Base-by-base conservation (phyloP, 2,888 invertebrate species). In the Oscheius sp. region DNA sequence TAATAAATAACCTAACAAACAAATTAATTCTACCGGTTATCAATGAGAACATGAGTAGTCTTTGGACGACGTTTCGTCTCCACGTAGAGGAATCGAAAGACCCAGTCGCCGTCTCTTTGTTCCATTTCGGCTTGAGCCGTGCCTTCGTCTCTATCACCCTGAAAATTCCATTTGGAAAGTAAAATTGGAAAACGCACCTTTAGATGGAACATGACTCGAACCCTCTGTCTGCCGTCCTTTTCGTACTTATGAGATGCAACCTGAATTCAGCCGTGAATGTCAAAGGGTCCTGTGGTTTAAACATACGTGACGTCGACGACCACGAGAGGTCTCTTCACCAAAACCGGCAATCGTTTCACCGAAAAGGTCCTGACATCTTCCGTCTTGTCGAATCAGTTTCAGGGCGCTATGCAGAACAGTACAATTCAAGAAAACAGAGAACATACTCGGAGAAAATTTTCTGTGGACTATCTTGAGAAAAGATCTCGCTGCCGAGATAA, bases 151-250 rank as follows among this genome's bases (percentile, higher is more conserved):
- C 83, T 79, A 10, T 81, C 83, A 13, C 87, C 87, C 77, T 79
- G 55, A 74, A 42, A n/a, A 35, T 47, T 21, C 11, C 1, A 29
- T 62, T 42, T 62, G 7, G 21, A 10, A n/a, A 11, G 11, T 33
- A 60, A 60, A 21, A 60, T 1, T 29, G 29, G 29, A 29, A 55
- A 47, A 29, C 29, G 21, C 47, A 84, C 84, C 80, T 87, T 85
- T 33, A 87, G 63, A 68, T 86, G 87, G 71, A 86, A 87, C 60
- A 86, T 78, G 35, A 88, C 82, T 29, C 88, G 80, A 62, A 88
- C 80, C 21, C 88, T 73, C 68, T 86, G 81, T 70, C 83, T 73
- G 10, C 87, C 88, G 66, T 87, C 87, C 68, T 85, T 85, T 53
- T 82, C 79, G 75, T 84, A 84, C 57, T 79, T 80, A 72, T 85